Conservation (phyloP, 2,797 vertebrate species). For the Poeciliopsis presidionis region DNA sequence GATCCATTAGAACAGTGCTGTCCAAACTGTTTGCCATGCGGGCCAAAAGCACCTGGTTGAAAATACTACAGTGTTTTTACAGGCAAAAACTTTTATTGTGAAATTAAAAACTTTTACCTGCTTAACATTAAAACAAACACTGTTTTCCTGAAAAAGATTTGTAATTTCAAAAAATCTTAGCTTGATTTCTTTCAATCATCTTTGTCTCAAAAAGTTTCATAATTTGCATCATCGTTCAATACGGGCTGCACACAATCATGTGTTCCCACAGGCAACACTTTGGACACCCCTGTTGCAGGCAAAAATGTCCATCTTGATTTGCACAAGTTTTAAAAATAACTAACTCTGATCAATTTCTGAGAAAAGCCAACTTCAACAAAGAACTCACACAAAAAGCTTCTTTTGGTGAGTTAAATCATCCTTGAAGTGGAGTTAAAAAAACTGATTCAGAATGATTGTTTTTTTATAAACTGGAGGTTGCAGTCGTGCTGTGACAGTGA, state of each 20-base stretch:
- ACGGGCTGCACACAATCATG: background rate
- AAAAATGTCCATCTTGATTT: background rate
- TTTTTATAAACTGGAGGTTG: constrained; percentile 1
- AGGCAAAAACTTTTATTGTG: background rate
- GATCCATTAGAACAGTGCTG: background rate
- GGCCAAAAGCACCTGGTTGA: background rate
- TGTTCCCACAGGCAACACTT: background rate
- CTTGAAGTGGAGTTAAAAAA: background rate
- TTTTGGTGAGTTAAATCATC: background rate
- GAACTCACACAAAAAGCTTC: background rate
- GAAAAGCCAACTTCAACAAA: background rate
- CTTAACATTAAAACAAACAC: background rate
- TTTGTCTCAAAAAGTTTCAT: background rate
- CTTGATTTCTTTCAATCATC: background rate
- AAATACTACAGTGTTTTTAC: background rate
- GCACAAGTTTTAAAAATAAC: background rate
- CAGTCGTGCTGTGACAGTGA: constrained; percentile 20
- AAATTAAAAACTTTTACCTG: background rate
- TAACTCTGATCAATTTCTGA: background rate
- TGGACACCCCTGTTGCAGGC: background rate
- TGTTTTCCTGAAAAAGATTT: background rate
- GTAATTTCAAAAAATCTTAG: background rate
- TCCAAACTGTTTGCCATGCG: background rate
- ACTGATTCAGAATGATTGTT: background rate
- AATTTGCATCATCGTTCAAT: background rate